These are phyloP conservation scores for Mythimna loreyi DNA, from an alignment of 2,888 invertebrate genomes.

Conservation along the genomic window DNA sequence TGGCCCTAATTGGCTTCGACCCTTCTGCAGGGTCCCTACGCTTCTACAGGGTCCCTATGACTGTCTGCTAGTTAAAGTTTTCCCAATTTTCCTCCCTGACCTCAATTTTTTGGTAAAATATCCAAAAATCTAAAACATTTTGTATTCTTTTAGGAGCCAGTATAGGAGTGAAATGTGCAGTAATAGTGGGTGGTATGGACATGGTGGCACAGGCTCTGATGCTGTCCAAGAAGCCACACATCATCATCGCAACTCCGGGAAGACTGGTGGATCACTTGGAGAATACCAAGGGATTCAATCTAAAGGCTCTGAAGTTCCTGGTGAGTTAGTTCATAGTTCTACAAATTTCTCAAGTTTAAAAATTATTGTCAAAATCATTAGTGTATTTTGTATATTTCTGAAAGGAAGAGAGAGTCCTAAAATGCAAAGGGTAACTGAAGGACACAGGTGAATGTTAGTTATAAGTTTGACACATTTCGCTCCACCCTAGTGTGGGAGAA, in stretches of 20 bases:
- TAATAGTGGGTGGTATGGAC: constrained; percentile 99
- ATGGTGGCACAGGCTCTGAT: constrained; percentile 98
- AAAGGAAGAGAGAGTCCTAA: too few relatives aligned
- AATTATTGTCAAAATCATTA: too few relatives aligned
- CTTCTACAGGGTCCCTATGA: too few relatives aligned
- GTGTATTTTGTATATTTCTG: too few relatives aligned
- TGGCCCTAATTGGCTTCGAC: too few relatives aligned
- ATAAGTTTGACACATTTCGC: too few relatives aligned
- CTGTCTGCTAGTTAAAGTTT: neutral
- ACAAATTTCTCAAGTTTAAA: too few relatives aligned
- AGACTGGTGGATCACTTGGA: constrained; percentile 98
- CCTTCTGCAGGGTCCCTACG: too few relatives aligned
- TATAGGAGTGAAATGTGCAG: constrained; percentile 98
- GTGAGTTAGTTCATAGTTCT: constrained; percentile 85
- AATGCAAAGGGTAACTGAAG: too few relatives aligned
- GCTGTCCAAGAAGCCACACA: constrained; percentile 98
- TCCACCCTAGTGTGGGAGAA: too few relatives aligned
- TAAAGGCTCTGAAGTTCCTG: constrained; percentile 96
- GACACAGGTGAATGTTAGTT: too few relatives aligned
- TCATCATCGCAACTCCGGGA: constrained; percentile 99
- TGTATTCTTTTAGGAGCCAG: constrained; percentile 91
- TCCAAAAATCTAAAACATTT: neutral
- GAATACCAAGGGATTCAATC: constrained; percentile 99
- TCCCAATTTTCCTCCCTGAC: neutral
- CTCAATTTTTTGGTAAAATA: neutral